Conservation (phyloP, 2,113 vertebrate genomes). For the Pipra filicauda region DNA sequence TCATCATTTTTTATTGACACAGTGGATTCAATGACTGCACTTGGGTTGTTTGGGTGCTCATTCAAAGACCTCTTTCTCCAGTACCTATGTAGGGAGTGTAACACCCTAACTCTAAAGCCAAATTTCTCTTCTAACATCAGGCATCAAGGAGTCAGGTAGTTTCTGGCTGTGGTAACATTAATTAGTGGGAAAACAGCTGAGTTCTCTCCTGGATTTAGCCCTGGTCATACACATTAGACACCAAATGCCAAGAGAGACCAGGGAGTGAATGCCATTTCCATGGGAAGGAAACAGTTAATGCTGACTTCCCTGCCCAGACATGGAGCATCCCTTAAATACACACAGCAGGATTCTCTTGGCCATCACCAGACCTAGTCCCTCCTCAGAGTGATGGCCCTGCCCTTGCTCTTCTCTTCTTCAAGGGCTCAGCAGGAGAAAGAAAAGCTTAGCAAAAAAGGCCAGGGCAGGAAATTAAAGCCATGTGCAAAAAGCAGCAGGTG, state of each 20-base stretch:
- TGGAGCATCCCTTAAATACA: not conserved
- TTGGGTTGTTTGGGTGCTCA: not conserved
- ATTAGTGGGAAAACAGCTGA: not conserved
- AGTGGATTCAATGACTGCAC: not conserved
- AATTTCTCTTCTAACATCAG: not conserved
- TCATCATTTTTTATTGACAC: not conserved
- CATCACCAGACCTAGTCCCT: not conserved
- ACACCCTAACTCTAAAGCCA: not conserved
- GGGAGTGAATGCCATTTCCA: not conserved
- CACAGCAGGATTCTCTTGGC: not conserved
- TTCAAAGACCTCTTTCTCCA: not conserved
- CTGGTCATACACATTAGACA: not conserved
- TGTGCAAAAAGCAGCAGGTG: not conserved
- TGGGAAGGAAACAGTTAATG: not conserved
- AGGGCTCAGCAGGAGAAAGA: not conserved
- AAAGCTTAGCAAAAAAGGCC: not conserved
- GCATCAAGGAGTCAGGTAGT: not conserved
- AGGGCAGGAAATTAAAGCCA: not conserved
- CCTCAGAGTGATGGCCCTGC: not conserved
- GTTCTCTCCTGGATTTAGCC: not conserved
- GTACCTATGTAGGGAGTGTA: not conserved
- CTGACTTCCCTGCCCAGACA: not conserved
- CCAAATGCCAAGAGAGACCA: not conserved
- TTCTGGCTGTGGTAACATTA: not conserved
- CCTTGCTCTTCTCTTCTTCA: not conserved